Evolutionary conservation across 2,888 invertebrate genomes (phyloP).

Genomic region (Amphimallon solstitiale): DNA sequence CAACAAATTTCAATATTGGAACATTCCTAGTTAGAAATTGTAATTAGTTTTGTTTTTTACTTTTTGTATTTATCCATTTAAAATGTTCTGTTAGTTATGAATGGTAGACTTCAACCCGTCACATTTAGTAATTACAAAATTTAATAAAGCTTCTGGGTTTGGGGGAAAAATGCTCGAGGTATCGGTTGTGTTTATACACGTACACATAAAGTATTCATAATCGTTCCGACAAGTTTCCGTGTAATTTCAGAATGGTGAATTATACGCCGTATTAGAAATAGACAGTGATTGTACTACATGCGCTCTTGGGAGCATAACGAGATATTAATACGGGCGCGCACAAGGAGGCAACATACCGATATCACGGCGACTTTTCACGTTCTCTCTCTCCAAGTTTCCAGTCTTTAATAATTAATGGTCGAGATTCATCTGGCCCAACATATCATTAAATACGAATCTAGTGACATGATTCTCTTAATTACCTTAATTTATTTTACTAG

Average conservation of each 20-base stretch:
- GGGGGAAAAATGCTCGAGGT: conserved; percentile 13
- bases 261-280: conserved; percentile 35
- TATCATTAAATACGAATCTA: conserved; percentile 63
- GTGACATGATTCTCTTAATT: conserved; percentile 65
- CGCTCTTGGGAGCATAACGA: conserved; percentile 32
- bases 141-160: conserved; percentile 27
- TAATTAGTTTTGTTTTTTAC: too few relatives aligned
- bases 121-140: conserved; percentile 32
- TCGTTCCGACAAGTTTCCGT: conserved; percentile 20
- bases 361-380: not conserved
- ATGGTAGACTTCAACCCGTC: not conserved
- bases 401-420: conserved; percentile 53
- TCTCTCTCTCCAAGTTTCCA: conserved; percentile 4
- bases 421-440: conserved; percentile 59
- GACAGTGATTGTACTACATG: conserved; percentile 21
- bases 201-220: conserved; percentile 21
- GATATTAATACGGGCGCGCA: conserved; percentile 29
- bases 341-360: conserved; percentile 1
- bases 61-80: too few relatives aligned
- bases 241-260: conserved; percentile 31
- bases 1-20: too few relatives aligned
- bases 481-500: conserved; percentile 64
- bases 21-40: too few relatives aligned
- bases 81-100: too few relatives aligned
- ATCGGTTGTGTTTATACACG: conserved; percentile 3